These are phyloP conservation scores for Drosophila pullipes DNA, from an alignment of 2,888 invertebrate genomes.

Conservation along the genomic window DNA sequence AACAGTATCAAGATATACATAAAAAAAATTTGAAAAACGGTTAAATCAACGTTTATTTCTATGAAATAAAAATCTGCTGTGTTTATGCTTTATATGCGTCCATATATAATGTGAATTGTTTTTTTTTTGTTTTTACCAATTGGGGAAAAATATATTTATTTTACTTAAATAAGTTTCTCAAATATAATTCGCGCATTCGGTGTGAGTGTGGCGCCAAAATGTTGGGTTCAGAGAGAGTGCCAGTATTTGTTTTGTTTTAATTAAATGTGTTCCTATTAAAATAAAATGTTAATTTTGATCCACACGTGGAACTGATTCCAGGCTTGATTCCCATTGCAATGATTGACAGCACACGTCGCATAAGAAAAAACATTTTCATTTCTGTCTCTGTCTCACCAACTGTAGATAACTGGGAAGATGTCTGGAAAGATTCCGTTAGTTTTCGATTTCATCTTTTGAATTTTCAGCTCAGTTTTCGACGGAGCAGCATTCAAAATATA, in stretches of 20 bases:
- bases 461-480: neutral
- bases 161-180: slow-evolving; percentile 42
- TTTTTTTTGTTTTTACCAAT: neutral
- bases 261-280: neutral
- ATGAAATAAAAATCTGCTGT: slow-evolving; percentile 54
- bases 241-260: neutral
- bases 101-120: slow-evolving; percentile 52
- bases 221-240: neutral
- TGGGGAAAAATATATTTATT: slow-evolving; percentile 31
- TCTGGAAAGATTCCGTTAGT: neutral
- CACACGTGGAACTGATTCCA: neutral
- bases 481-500: neutral
- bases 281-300: neutral
- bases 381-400: too few relatives aligned
- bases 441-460: neutral
- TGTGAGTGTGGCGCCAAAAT: neutral
- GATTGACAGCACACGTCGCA: neutral
- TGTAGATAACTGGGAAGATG: too few relatives aligned
- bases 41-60: slow-evolving; percentile 46
- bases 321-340: neutral
- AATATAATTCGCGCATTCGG: slow-evolving; percentile 48
- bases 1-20: slow-evolving; percentile 11
- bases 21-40: slow-evolving; percentile 3
- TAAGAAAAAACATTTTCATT: neutral
- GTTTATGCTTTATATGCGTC: slow-evolving; percentile 49